Base-by-base conservation (phyloP, 2,888 invertebrate genomes). In the Rugalucina vietnamica region DNA sequence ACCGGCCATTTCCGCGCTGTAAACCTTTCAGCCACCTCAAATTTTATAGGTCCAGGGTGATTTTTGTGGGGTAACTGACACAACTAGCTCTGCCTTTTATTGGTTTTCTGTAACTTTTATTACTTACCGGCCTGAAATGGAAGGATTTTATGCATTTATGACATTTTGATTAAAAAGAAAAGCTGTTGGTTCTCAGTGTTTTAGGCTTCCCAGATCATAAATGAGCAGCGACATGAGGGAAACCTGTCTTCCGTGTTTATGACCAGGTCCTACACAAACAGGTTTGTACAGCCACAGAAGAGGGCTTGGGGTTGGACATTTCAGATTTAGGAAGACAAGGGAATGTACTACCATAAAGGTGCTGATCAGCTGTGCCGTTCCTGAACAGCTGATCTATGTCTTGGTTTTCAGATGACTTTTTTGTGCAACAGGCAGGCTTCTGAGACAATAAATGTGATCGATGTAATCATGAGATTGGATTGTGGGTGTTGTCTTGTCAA, bases 61-160 rank as follows among this genome's bases (percentile, higher is more conserved):
- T n/a, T 65, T 65, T 65, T 34, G 65, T 65, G 65, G 65, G 34
- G 34, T 29, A 34, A 34, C 24, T 65, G 65, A 65, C 65, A 65
- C 65, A 65, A 34, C 34, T 12, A 34, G 65, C 34, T 14, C 34
- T 65, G 65, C 34, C 65, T 65, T 65, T 65, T 65, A 65, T 65
- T 65, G 65, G 65, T 65, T 65, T 65, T 65, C 65, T 65, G 65
- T 29, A n/a, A 34, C 32, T 65, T 65, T 65, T 65, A 65, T 65
- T 65, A 65, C 65, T 32, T 65, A 65, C 65, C 34, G 65, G 65
- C 18, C 65, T 29, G 65, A 65, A 65, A 32, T 34, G 21, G 65
- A 65, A 29, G 65, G 65, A 65, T 65, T 65, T 65, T 65, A 65
- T 65, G 65, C 65, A 65, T 65, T 65, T 29, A 65, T 65, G 65